Conservation (phyloP, 2,797 vertebrate genomes). For the Epinephelus malabaricus region DNA sequence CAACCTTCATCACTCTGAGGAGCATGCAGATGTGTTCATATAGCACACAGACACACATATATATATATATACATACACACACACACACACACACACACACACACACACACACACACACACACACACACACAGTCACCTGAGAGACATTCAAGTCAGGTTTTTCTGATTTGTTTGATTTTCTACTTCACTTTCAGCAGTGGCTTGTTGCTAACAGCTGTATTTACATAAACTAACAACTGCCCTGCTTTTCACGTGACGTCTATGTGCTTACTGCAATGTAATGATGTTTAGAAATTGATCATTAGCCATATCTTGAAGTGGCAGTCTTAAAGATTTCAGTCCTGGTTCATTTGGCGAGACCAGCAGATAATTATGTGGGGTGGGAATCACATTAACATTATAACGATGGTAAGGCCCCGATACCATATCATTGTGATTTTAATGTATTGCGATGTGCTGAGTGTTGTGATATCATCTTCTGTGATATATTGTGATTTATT, state of each 20-base stretch:
- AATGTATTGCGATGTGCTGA: too few relatives aligned
- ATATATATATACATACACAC: too few relatives aligned
- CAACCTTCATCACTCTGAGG: background rate
- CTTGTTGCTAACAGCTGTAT: background rate
- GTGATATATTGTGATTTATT: too few relatives aligned
- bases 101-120: background rate
- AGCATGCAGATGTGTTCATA: constrained; percentile 33
- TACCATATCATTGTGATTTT: too few relatives aligned
- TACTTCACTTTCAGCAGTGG: background rate
- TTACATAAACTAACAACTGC: background rate
- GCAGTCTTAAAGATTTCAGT: too few relatives aligned
- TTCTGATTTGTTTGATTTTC: background rate
- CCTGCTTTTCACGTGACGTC: background rate
- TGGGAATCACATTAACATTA: too few relatives aligned
- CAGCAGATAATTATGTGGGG: too few relatives aligned
- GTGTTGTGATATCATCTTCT: too few relatives aligned
- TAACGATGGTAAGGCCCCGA: too few relatives aligned
- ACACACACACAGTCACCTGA: background rate
- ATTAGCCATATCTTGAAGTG: background rate
- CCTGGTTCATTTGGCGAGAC: too few relatives aligned
- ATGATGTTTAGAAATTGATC: background rate
- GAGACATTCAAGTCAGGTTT: background rate
- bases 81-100: background rate
- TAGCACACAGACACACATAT: background rate
- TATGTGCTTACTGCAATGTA: background rate